Percentiles rank a stretch among this genome's conserved stretches.
phyloP scores from a whole-genome alignment of 2,888 invertebrate species.

The Malacosoma neustria region DNA sequence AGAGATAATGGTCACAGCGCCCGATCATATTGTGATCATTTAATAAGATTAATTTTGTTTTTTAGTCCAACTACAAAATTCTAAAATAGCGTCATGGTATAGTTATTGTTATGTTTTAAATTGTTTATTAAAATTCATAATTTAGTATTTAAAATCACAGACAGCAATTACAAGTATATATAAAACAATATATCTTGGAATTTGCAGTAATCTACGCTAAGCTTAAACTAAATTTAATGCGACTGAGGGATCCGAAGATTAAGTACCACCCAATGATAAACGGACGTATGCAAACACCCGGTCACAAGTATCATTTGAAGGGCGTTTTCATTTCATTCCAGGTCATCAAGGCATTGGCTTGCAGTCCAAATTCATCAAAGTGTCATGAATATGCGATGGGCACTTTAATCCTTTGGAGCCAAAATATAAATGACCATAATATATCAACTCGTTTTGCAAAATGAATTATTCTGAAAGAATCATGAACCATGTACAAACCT shows the following conservation, averaged over 20 bases:
- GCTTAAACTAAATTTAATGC: too few species aligned
- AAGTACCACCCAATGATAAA: too few species aligned
- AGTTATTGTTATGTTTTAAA: too few species aligned
- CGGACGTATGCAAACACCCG: neutral
- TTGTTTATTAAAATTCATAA: too few species aligned
- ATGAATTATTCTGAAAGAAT: too few species aligned
- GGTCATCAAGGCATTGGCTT: slow-evolving; percentile 1
- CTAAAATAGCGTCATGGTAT: too few species aligned
- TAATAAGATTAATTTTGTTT: neutral
- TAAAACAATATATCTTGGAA: too few species aligned
- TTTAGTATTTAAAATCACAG: too few species aligned
- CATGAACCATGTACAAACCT: neutral
- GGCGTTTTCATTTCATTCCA: neutral
- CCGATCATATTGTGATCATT: slow-evolving; percentile 1
- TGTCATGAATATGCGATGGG: neutral
- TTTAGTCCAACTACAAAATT: too few species aligned
- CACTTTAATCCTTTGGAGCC: neutral
- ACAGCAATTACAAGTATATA: too few species aligned
- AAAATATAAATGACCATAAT: neutral
- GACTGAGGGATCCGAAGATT: too few species aligned
- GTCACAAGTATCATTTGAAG: slow-evolving; percentile 1
- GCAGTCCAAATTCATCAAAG: neutral
- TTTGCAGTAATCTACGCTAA: too few species aligned
- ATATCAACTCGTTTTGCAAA: neutral
- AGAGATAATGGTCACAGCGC: slow-evolving; percentile 17